phyloP scores from a whole-genome alignment of 2,888 invertebrate genomes.

The Phragmatobia fuliginosa region DNA sequence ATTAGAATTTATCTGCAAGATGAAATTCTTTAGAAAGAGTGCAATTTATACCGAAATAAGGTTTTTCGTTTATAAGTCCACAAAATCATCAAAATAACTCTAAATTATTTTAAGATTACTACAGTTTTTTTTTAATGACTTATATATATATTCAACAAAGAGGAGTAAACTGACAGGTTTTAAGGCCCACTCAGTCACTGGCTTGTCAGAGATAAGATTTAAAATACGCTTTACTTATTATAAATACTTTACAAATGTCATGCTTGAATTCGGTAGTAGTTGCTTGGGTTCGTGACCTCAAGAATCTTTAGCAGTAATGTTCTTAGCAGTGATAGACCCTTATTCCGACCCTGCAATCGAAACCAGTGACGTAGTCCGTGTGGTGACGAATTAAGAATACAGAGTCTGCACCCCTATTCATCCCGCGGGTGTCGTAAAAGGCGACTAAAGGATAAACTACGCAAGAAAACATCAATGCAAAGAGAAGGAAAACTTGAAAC shows the following conservation, averaged over 20 bases:
- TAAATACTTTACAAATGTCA: background rate
- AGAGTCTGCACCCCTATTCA: no score
- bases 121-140: conserved; percentile 33
- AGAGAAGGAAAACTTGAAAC: no score
- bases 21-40: conserved; percentile 1
- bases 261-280: background rate
- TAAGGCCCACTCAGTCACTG: conserved; percentile 32
- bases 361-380: no score
- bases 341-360: no score
- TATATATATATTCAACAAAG: conserved; percentile 25
- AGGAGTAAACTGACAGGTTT: conserved; percentile 6
- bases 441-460: no score
- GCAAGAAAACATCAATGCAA: no score
- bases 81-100: conserved; percentile 1
- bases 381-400: no score
- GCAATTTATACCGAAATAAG: background rate
- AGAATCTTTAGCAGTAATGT: no score
- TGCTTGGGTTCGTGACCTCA: background rate
- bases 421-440: no score
- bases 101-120: conserved; percentile 5
- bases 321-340: no score
- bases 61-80: conserved; percentile 7
- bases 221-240: background rate
- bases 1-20: background rate
- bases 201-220: conserved; percentile 12